Evolutionary conservation across 2,797 vertebrate species (phyloP).

Genomic region (Enteromius argenteus): DNA sequence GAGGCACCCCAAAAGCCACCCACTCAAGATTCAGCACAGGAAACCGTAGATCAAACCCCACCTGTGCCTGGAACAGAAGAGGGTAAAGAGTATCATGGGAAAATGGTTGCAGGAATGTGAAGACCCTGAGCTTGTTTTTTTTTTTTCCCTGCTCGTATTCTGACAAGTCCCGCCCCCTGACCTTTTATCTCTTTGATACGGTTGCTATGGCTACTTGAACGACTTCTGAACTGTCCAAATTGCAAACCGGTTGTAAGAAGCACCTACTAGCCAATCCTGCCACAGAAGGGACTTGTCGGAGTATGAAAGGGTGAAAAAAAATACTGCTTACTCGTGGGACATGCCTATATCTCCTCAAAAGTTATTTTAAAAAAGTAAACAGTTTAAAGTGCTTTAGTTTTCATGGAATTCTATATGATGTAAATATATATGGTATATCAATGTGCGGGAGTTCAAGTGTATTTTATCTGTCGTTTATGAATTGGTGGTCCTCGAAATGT

Average conservation of each 20-base stretch:
- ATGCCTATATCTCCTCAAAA: constrained; percentile 75
- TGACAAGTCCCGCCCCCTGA: constrained; percentile 25
- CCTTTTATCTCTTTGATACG: constrained; percentile 11
- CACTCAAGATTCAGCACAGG: constrained; percentile 85
- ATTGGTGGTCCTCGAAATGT: constrained; percentile 70
- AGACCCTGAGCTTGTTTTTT: constrained; percentile 56
- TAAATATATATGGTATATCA: constrained; percentile 76
- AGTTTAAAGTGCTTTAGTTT: constrained; percentile 84
- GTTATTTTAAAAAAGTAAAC: constrained; percentile 52
- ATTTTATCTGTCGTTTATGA: constrained; percentile 67
- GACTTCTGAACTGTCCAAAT: constrained; percentile 32
- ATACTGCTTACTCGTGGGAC: constrained; percentile 5
- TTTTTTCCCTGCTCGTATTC: neutral
- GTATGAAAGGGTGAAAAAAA: neutral
- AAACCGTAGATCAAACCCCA: constrained; percentile 88
- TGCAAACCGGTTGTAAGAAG: constrained; percentile 26
- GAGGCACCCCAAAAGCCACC: constrained; percentile 80
- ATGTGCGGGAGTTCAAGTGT: constrained; percentile 57
- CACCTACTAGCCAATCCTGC: constrained; percentile 7
- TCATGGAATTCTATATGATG: constrained; percentile 75
- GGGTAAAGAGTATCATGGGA: constrained; percentile 83
- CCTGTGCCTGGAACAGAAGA: constrained; percentile 82
- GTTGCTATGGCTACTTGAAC: constrained; percentile 23
- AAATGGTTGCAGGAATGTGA: constrained; percentile 89
- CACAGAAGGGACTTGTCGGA: constrained; percentile 21